Conservation (phyloP, 2,113 vertebrate genomes). For the Cryptotis parvus region DNA sequence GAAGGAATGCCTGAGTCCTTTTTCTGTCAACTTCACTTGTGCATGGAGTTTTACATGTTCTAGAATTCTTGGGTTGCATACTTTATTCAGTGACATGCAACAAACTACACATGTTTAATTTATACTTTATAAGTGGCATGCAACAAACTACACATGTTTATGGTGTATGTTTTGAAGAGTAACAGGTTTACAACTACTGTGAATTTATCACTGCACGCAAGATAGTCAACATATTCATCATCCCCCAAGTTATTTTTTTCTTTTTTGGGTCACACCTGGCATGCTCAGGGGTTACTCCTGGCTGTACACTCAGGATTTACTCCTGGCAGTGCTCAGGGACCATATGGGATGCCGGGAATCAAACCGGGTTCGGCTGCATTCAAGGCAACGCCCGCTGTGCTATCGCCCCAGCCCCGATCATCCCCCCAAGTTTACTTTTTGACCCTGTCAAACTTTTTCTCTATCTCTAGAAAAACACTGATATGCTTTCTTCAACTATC, state of each 20-base stretch:
- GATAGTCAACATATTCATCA: not conserved
- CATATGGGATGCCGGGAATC: too few relatives aligned
- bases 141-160: not conserved
- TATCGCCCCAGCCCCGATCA: too few relatives aligned
- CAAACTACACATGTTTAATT: too few relatives aligned
- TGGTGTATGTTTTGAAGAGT: not conserved
- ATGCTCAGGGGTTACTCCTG: too few relatives aligned
- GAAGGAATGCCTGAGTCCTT: not conserved
- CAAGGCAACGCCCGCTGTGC: too few relatives aligned
- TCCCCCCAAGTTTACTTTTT: not conserved
- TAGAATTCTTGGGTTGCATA: conserved; percentile 6
- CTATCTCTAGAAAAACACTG: not conserved
- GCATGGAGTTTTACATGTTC: not conserved
- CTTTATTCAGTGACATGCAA: not conserved
- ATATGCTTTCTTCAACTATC: not conserved
- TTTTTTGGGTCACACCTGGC: too few relatives aligned
- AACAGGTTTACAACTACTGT: not conserved
- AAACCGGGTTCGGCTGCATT: too few relatives aligned
- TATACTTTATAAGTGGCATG: not conserved
- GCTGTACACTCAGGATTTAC: too few relatives aligned
- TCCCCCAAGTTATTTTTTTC: too few relatives aligned
- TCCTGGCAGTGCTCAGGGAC: too few relatives aligned
- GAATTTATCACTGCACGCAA: not conserved
- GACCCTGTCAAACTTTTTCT: not conserved
- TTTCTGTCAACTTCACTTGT: not conserved